A percentile compares a stretch with the other conserved stretches of the same genome.
Evolutionary conservation across 2,888 invertebrate genomes (phyloP).

Genomic region (Drosophila seclusa): DNA sequence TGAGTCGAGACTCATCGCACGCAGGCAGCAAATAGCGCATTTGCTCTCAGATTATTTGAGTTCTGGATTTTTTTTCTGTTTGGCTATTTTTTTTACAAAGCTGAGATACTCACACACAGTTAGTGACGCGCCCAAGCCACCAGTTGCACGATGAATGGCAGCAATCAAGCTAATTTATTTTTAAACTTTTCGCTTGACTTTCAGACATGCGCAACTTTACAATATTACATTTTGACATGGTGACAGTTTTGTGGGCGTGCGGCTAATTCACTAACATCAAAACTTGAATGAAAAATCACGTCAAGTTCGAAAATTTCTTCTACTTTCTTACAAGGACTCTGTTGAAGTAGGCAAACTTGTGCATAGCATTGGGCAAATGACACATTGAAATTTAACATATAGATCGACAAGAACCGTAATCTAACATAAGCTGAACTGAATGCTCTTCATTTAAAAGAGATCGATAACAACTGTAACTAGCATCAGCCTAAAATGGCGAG

Average conservation of each 20-base stretch:
- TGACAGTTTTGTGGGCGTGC: conserved; percentile 30
- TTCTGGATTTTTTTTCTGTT: background rate
- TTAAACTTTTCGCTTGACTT: conserved; percentile 57
- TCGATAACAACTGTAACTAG: background rate
- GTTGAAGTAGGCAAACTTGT: background rate
- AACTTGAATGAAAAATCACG: conserved; percentile 43
- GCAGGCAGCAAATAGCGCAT: conserved; percentile 23
- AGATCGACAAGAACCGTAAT: background rate
- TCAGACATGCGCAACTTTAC: conserved; percentile 32
- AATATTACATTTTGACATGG: conserved; percentile 47
- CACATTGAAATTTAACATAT: background rate
- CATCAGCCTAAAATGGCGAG: background rate
- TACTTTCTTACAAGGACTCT: background rate
- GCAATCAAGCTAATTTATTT: conserved; percentile 63
- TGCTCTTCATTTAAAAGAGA: background rate
- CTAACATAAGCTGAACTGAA: background rate
- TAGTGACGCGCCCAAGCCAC: conserved; percentile 13
- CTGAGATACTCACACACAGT: conserved; percentile 5
- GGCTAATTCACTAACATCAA: conserved; percentile 36
- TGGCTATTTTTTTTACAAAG: background rate
- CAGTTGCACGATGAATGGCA: conserved; percentile 39
- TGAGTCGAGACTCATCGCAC: conserved; percentile 30
- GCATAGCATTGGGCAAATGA: background rate
- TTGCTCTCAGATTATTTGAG: conserved; percentile 5
- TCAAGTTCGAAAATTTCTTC: conserved; percentile 9